Evolutionary conservation across 2,113 vertebrate species (phyloP).

Genomic region (Mirounga angustirostris): DNA sequence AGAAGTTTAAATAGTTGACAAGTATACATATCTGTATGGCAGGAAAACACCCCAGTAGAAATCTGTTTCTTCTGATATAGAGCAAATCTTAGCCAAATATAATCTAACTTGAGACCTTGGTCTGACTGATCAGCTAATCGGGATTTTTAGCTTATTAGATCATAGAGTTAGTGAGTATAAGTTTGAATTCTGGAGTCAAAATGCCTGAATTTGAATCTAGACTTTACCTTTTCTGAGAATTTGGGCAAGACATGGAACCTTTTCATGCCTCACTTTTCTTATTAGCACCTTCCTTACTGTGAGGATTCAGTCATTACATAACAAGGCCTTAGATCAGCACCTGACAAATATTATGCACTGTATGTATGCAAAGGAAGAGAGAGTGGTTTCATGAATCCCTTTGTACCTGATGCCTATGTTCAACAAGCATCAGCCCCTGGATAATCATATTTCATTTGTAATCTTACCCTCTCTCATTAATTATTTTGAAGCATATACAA

Average conservation of each 20-base stretch:
- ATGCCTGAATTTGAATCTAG: not conserved
- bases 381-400: not conserved
- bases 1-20: not conserved
- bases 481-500: not conserved
- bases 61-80: not conserved
- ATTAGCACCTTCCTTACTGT: not conserved
- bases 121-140: not conserved
- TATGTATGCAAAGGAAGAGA: not conserved
- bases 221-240: not conserved
- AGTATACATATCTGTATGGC: not conserved
- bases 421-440: not conserved
- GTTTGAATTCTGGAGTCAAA: not conserved
- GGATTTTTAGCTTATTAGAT: not conserved
- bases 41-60: not conserved
- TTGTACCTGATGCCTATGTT: not conserved
- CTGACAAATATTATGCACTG: not conserved
- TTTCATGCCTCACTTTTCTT: not conserved
- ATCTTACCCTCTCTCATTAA: not conserved
- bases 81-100: not conserved
- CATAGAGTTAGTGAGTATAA: not conserved
- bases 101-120: not conserved
- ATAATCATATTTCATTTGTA: conserved; percentile 12
- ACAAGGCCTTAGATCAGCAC: not conserved
- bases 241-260: not conserved
- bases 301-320: not conserved